Evolutionary conservation across 2,888 invertebrate species (phyloP), one percentile per base, ranked within the genome.

Genomic region (Thumatha senex): DNA sequence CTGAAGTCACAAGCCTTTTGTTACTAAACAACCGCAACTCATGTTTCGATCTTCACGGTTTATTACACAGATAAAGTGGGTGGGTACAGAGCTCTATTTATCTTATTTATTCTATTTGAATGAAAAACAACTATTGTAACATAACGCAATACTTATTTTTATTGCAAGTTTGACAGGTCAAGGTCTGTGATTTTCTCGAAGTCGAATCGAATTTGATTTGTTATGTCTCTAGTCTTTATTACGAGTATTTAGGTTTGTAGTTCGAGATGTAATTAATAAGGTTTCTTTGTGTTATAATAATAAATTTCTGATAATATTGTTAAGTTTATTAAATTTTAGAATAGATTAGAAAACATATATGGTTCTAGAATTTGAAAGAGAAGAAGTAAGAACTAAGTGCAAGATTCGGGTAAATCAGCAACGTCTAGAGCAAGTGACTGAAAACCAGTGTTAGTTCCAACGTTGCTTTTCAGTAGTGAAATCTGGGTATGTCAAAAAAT

Each of bases 11-110:
- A 5, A 24, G 18, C 18, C 5, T 24, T 24, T 4, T 24, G 18
- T 5, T 5, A 24, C 18, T 24, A 2, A 2, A 5, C 18, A 4
- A 24, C 2, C 18, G 18, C 18, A 2, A 5, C 18, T 24, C 5
- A 24, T 24, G 18, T 24, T 24, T 24, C 18, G 18, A 24, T 46
- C 46, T 65, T 68, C 65, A 68, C 51, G 68, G 49, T 64, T 61
- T 40, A 57, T 51, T 68, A 56, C 56, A 54, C 63, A 53, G 49
- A 11, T 58, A 46, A 55, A 55, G 54, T 50, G 50, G 46, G 54
- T 50, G 50, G 46, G 34, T 46, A 62, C 52, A 65, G 53, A 58
- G 56, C 56, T 65, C 11, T 56, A 50, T 64, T 64, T 56, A 54
- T 57, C 43, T 47, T 54, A 54, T 48, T 38, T 43, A 64, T 66